Evolutionary conservation across 2,113 vertebrate genomes (phyloP).

Genomic region (Gopherus evgoodei): DNA sequence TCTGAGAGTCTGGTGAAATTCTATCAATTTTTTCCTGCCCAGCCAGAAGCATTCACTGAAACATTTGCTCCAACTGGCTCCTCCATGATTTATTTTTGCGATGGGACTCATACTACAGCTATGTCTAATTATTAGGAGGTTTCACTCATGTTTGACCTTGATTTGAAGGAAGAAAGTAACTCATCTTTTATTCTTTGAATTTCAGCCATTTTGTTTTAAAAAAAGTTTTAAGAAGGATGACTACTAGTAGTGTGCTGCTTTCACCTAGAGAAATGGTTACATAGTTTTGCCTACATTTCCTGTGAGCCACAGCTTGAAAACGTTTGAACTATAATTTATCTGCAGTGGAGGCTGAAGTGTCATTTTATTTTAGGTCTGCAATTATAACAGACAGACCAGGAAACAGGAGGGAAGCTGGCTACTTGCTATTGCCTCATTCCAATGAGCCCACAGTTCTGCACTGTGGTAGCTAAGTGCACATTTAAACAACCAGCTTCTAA

Average conservation of each 20-base stretch:
- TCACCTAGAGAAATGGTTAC: conserved; percentile 48
- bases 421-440: background rate
- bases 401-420: background rate
- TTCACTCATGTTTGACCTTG: conserved; percentile 52
- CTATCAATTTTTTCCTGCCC: conserved; percentile 41
- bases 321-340: background rate
- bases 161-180: background rate
- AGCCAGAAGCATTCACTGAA: conserved; percentile 44
- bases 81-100: conserved; percentile 71
- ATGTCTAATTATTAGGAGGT: background rate
- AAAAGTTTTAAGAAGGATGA: conserved; percentile 18
- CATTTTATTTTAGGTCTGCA: conserved; percentile 44
- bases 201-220: conserved; percentile 3
- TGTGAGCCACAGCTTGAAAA: conserved; percentile 41
- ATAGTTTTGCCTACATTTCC: conserved; percentile 51
- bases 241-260: background rate
- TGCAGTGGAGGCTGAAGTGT: conserved; percentile 17
- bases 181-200: background rate
- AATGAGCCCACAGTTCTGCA: background rate
- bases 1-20: background rate
- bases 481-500: fast-evolving
- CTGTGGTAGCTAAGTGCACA: background rate
- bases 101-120: conserved; percentile 16
- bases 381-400: conserved; percentile 25
- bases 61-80: conserved; percentile 66